Evolutionary conservation across 2,888 invertebrate species (phyloP), one percentile per base, ranked within the genome.

Genomic region (Yponomeuta sedellus): DNA sequence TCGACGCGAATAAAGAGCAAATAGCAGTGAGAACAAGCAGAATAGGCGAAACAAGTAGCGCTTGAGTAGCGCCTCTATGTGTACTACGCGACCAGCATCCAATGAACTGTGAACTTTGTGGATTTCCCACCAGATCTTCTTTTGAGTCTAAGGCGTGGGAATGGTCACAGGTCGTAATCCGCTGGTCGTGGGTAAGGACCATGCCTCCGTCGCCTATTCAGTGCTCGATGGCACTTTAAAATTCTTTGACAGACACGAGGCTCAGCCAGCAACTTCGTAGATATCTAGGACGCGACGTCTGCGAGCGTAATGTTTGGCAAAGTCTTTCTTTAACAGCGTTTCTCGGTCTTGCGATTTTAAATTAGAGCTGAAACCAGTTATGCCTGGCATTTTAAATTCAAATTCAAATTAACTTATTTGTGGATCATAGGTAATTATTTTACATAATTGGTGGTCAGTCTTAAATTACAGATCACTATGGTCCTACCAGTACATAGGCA

Each of bases 161-260:
- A 19, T 61, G 52, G n/a, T 5, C 16, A 16, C 44, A 20, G 66
- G 62, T 61, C 66, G 28, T 20, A 11, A n/a, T 66, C 20, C 20
- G 19, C 34, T 66, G 66, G 66, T 44, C 16, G 34, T 20, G 19
- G 62, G 39, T 56, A 88, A 88, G 89, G 87, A 86, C 67, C 65
- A 28, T 59, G 84, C 79, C 75, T 74, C 71, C 71, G 70, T 74
- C 75, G 71, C 74, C 78, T 68, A 79, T 84, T 83, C 83, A 81
- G 73, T 74, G 71, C 77, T 86, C 85, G 79, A 88, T 86, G 83
- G 75, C 80, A 78, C 89, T 89, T 83, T 74, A 82, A 80, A 79
- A 82, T 82, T 86, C 87, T 88, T 88, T 86, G 86, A 87, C 84
- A 82, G 81, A 82, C 81, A 81, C 79, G 44, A 67, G 65, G 63